Evolutionary conservation across 2,797 vertebrate genomes (phyloP), one percentile per base, ranked within the genome.

Genomic region (Sciurus carolinensis): DNA sequence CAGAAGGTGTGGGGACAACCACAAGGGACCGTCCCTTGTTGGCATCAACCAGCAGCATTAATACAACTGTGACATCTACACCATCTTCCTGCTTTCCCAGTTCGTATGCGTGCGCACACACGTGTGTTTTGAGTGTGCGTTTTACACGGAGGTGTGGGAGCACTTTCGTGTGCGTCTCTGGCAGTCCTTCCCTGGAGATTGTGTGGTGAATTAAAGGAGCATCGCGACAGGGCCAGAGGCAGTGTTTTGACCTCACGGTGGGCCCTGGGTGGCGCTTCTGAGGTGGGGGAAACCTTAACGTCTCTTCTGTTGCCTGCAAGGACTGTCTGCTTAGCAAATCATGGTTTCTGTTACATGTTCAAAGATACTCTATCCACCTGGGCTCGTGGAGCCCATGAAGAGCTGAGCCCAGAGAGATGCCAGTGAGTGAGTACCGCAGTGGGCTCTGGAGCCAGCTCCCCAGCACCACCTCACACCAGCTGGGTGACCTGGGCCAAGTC

Each of bases 181-280:
- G n/a, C 4, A 1, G 52, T 39, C 4, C 5, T 44, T 12, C 7
- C 64, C 0, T 0, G 10, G 13, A 44, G 3, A 26, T 7, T 17
- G 44, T 28, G 1, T 30, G 17, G 10, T 10, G 20, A 83, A 50
- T 5, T 39, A 79, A 18, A 10, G 12, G 62, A 42, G 1, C 18
- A 0, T 33, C 8, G 1, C 0, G 33, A 20, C 0, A 0, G 30
- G 47, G 9, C n/a, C 1, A 0, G 72, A 44, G 39, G 64, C 6
- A 0, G 64, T 26, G 12, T 13, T 36, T 6, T 18, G 7, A 39
- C 39, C 39, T 39, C 39, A 39, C 39, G 3, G 39, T 39, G 39
- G 39, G 39, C 39, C 39, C 39, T 39, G 39, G 39, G 39, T 39
- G 39, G 39, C 39, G 39, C 39, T 39, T 39, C 39, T 39, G 39